Evolutionary conservation across 2,113 vertebrate genomes (phyloP), one percentile per base, ranked within the genome.

Genomic region (Cheilinus undulatus): DNA sequence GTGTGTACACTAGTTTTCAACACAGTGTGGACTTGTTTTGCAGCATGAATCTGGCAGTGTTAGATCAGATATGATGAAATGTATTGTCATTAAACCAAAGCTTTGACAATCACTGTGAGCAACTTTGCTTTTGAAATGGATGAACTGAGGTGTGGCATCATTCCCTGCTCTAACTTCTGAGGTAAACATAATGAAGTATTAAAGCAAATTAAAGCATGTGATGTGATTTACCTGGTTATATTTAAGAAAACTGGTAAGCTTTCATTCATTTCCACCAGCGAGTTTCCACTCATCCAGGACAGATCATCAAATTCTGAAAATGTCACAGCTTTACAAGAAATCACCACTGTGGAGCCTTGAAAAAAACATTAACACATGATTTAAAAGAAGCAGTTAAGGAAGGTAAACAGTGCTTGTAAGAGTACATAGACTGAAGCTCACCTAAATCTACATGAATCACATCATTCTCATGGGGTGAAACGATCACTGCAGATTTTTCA

Each of bases 391-490:
- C 50, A 0, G n/a, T 28, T 53, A 19, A 24, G 49, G 45, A 5
- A n/a, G 0, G 0, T 30, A 26, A 43, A 27, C 38, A 20, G n/a
- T n/a, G n/a, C 14, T 7, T 36, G 2, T 38, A 26, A 61, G 27
- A 28, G 22, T 19, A 19, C 32, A 4, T 7, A 23, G 23, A 3
- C 0, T 34, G 9, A 66, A 30, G 3, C 85, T 86, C 79, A 92
- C 90, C 88, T 26, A 92, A 17, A 57, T 87, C 78, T 32, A 92
- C 87, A 6, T 7, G 0, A 68, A 87, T 51, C 0, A 46, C 22
- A 0, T 74, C 22, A 19, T 57, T 28, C 0, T 23, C 3, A 0
- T 0, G 15, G 2, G 90, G 90, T 8, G 48, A 69, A 11, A 13
- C 48, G 28, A 90, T 89, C 5, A 0, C 14, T n/a, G 66, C 3